Conservation (phyloP, 2,797 vertebrate genomes). For the Hippopotamyrus pictus region DNA sequence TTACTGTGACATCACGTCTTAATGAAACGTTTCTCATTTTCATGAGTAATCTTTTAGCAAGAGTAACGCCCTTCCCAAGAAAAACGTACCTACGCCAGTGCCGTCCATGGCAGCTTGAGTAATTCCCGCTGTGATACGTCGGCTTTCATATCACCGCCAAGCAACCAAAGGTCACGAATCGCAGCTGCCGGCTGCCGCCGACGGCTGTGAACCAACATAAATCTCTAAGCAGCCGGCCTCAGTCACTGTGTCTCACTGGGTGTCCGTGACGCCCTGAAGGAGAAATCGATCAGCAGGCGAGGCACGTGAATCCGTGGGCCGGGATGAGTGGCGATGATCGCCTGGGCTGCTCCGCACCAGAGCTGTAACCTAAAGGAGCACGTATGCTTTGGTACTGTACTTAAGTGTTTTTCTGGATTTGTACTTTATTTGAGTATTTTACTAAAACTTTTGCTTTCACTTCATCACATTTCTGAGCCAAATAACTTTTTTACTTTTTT, state of each 20-base stretch:
- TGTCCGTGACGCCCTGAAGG: slow-evolving; percentile 35
- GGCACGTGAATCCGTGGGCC: slow-evolving; percentile 51
- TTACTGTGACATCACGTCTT: slow-evolving; percentile 2
- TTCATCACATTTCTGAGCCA: not conserved
- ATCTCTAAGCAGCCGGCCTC: slow-evolving; percentile 54
- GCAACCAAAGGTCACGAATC: slow-evolving; percentile 21
- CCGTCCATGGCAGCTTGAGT: not conserved
- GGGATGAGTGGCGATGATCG: slow-evolving; percentile 54
- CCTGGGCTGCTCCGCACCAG: slow-evolving; percentile 49
- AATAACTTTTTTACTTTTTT: not conserved
- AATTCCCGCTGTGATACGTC: not conserved
- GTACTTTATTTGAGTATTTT: not conserved
- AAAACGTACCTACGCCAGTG: not conserved
- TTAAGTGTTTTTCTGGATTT: not conserved
- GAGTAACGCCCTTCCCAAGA: not conserved
- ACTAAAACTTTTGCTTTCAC: not conserved
- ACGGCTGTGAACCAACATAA: slow-evolving; percentile 50
- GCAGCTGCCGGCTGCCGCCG: slow-evolving; percentile 13
- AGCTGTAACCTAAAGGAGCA: slow-evolving; percentile 8
- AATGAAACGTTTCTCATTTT: not conserved
- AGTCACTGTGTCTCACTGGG: slow-evolving; percentile 46
- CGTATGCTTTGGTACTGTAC: not conserved
- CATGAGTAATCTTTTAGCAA: not conserved
- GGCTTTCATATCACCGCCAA: not conserved
- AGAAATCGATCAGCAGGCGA: slow-evolving; percentile 52